Conservation (phyloP, 2,113 vertebrate genomes). For the Melanerpes formicivorus region DNA sequence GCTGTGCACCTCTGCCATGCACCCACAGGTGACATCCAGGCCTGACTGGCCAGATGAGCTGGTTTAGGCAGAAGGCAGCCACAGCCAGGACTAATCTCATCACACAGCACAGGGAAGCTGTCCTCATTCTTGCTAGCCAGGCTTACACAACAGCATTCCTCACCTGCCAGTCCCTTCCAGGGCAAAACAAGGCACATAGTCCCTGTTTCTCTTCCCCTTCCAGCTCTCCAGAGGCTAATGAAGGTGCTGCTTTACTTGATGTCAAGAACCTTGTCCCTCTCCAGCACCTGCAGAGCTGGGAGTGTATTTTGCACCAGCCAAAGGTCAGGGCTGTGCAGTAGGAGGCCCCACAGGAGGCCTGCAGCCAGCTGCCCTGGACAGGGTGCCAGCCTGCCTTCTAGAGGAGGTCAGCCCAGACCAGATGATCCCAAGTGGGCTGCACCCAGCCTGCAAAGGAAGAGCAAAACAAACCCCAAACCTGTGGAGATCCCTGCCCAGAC, state of each 20-base stretch:
- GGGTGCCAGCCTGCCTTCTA: neutral
- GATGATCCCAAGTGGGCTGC: neutral
- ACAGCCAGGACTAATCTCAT: neutral
- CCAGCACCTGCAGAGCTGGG: neutral
- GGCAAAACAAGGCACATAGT: neutral
- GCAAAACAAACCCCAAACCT: neutral
- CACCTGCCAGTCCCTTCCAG: neutral
- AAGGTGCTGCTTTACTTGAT: neutral
- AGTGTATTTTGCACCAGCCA: neutral
- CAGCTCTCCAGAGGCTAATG: neutral
- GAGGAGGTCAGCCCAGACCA: neutral
- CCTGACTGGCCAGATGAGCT: neutral
- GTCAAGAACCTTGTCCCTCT: neutral
- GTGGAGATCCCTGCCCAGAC: neutral
- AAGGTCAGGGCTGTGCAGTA: neutral
- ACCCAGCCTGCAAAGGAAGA: neutral
- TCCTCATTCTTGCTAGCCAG: neutral
- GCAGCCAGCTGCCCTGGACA: neutral
- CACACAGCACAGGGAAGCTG: too few relatives aligned
- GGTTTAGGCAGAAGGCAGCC: rapidly evolving
- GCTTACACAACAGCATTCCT: neutral
- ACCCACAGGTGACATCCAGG: neutral
- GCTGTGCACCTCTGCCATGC: rapidly evolving
- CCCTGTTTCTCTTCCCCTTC: neutral
- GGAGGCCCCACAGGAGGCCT: neutral